Base-by-base conservation (phyloP, 2,797 vertebrate species). In the Falco rusticolus region DNA sequence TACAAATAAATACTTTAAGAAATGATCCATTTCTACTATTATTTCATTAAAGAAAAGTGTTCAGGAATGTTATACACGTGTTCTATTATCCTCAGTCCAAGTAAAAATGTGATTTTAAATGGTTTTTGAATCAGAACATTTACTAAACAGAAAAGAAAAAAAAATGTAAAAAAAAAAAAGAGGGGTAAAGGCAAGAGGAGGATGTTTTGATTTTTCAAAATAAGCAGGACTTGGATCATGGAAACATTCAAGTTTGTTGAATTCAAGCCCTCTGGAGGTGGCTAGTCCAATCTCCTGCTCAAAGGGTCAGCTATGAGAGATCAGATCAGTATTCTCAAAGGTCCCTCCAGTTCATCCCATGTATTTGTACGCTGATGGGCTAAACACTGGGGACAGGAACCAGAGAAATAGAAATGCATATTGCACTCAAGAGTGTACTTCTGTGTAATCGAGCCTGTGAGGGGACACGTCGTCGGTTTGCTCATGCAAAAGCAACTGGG, bases 141-240 rank as follows among this genome's bases (percentile, higher is more conserved):
- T 70, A 39, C 37, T 4, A 4, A 2, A n/a, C 53, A 45, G 31
- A 6, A 20, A 13, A 7, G 10, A 19, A 34, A 31, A 20, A n/a
- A 41, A 4, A 2, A 0, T 20, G 3, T 6, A 11, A 13, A 21
- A 39, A 31, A 20, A n/a, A 41, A 4, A 2, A 0, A 2, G 3
- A 4, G 13, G 8, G 6, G 5, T 16, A 3, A 47, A 63, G 39
- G 43, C 19, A 59, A 86, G 74, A 26, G 28, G 34, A 78, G 14
- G 13, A 19, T 84, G 8, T 22, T 87, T 60, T 14, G 13, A 41
- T 39, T 71, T 63, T 66, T 77, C 10, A 25, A 37, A 48, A 80
- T 22, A 51, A 68, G 24, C 14, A 86, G 39, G 20, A 33, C 10
- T 11, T 37, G 48, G 21, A 64, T 56, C 37, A 56, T 3, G 69